Evolutionary conservation across 2,113 vertebrate genomes (phyloP), one percentile per base, ranked within the genome.

Genomic region (Chloropsis hardwickii): DNA sequence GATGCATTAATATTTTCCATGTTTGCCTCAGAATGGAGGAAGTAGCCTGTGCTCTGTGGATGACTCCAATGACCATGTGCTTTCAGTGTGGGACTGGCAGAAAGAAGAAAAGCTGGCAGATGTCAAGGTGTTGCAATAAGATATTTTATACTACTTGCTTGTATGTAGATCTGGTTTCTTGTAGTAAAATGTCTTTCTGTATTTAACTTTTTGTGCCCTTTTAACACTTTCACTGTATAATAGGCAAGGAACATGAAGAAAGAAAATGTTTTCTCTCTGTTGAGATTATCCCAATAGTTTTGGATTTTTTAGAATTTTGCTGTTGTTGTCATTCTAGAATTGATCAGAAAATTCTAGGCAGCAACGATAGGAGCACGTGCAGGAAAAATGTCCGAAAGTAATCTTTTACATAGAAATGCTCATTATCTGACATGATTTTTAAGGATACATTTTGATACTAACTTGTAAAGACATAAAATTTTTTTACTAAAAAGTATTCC

Each of bases 71-170:
- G 99, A 99, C 92, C 99, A 99, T 0, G 98, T 99, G 35, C 98
- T 99, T 23, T 99, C 99, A 0, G 98, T 99, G 76, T 99, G 99
- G 99, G 99, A 99, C 96, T 99, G 99, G 99, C 99, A 99, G 97
- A 99, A 98, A 81, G 99, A 99, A 85, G 99, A 99, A 84, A 98
- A 98, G 62, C 97, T 99, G 91, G 99, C 99, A 6, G 99, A 99
- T 25, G 99, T 99, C 88, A 99, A 99, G 99, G 99, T 99, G 95
- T 97, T 65, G 18, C 74, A 86, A 82, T 93, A 94, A 94, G 90
- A 92, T 92, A 72, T 76, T 95, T 96, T 95, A n/a, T 94, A 57
- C 65, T 86, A 24, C 33, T 84, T 83, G 56, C 66, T 97, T 91
- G 54, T 85, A 71, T 95, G 69, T 88, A 83, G 76, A 81, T 83